Base-by-base conservation (phyloP, 2,888 invertebrate species). In the Clostera curtula region DNA sequence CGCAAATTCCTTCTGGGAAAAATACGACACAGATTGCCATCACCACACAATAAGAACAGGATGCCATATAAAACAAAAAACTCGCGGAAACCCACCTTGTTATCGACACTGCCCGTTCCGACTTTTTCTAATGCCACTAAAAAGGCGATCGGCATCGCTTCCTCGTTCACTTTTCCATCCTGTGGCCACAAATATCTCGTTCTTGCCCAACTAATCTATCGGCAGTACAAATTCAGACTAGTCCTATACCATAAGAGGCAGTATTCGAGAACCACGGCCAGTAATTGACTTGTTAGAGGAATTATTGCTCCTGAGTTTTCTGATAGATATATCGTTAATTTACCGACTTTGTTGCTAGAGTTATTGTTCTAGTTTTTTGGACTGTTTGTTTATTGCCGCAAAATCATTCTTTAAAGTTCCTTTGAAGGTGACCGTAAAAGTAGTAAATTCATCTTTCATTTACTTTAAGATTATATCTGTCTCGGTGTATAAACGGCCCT, bases 261-360 rank as follows among this genome's bases (percentile, higher is more conserved):
- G 41, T 42, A 50, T 55, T 53, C 53, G 49, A 47, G 56, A 50
- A 57, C 42, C 41, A 29, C 32, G 26, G 27, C 27, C 43, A 32
- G 56, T 73, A 74, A 73, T 72, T 69, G 72, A 71, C 66, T 73
- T 61, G 72, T 72, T 67, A 63, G 55, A 38, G 43, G 48, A 34
- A 38, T 36, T 40, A 30, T 25, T 33, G 27, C 19, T 1, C 14
- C 28, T 20, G 33, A 34, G 25, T 24, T 31, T 11, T 29, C 34
- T 21, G 16, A 24, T 36, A 31, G 37, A 43, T 45, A 35, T 40
- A 29, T 36, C 21, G 38, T 30, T 34, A 30, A 36, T 41, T 38
- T 40, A 32, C 32, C 21, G 11, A 25, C 29, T 35, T 36, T 29
- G 30, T 32, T 21, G 12, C 13, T 24, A 30, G 33, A 28, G 39